Conservation (phyloP, 2,113 vertebrate genomes). For the Panurus biarmicus region DNA sequence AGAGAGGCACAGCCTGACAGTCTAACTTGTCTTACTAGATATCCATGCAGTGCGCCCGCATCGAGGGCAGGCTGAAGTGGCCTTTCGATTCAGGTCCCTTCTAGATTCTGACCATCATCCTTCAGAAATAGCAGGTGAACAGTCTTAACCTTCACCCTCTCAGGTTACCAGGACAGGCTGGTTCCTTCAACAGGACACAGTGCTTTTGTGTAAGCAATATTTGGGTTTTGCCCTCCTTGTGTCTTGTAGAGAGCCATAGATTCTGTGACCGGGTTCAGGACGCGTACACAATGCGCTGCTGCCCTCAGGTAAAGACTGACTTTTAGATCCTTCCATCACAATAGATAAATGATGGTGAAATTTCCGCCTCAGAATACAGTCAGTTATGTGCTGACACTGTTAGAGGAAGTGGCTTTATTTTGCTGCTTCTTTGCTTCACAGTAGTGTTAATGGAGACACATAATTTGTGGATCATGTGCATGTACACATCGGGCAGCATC, state of each 20-base stretch:
- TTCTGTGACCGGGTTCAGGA: slow-evolving; percentile 97
- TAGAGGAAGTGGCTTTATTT: background rate
- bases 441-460: background rate
- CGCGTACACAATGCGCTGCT: slow-evolving; percentile 94
- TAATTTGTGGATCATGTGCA: background rate
- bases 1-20: background rate
- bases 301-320: slow-evolving; percentile 86
- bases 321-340: background rate
- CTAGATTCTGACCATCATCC: slow-evolving; percentile 96
- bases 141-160: background rate
- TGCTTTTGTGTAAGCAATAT: background rate
- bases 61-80: slow-evolving; percentile 89
- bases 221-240: background rate
- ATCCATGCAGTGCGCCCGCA: slow-evolving; percentile 91
- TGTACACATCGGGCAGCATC: accelerated
- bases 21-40: slow-evolving; percentile 69
- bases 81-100: slow-evolving; percentile 90
- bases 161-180: background rate
- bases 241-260: slow-evolving; percentile 86
- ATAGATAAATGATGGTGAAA: background rate
- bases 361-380: background rate
- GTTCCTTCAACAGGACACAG: background rate
- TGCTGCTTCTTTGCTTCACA: background rate
- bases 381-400: background rate
- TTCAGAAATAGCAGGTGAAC: slow-evolving; percentile 92